Evolutionary conservation across 2,888 invertebrate genomes (phyloP), one percentile per base, ranked within the genome.

Genomic region (Prosopocoilus inquinatus): DNA sequence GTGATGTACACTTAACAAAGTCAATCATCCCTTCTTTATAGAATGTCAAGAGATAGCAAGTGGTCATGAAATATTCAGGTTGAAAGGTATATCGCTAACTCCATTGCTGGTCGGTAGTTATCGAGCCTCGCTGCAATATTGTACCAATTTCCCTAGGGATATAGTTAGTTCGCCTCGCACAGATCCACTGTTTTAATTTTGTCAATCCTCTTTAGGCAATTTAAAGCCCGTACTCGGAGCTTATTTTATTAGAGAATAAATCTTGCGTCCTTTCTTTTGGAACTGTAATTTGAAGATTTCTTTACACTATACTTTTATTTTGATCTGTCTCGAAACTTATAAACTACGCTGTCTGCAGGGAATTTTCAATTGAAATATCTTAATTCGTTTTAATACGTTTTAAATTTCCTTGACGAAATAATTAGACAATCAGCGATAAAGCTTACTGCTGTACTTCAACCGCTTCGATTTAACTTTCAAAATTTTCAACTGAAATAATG

Each of bases 191-290:
- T 71, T 72, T 71, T 70, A 71, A 71, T 71, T 73, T 70, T 64
- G 69, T 68, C 70, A 71, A 72, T 72, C 70, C 70, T 71, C 71
- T 72, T 71, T 68, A 66, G 65, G 67, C 69, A 71, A 73, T 73
- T 72, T 67, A 64, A 65, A 62, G 65, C 61, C 66, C 65, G 64
- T 63, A 36, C 62, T 58, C 58, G 62, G 59, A 66, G 64, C 62
- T 67, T 67, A 64, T 64, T 70, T 70, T 70, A 71, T 70, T 70
- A 70, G 66, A 54, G 64, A 68, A 72, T 70, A 71, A 71, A 71
- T 71, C 71, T 67, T 58, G 60, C 63, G 65, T 59, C 63, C 61
- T 53, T 62, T 65, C 57, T 61, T 55, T 58, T 59, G 43, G 56
- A 50, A 58, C 53, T 58, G 58, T 58, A 60, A 60, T 62, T 60